Evolutionary conservation across 2,888 invertebrate species (phyloP).

Genomic region (Vandiemenella viatica): DNA sequence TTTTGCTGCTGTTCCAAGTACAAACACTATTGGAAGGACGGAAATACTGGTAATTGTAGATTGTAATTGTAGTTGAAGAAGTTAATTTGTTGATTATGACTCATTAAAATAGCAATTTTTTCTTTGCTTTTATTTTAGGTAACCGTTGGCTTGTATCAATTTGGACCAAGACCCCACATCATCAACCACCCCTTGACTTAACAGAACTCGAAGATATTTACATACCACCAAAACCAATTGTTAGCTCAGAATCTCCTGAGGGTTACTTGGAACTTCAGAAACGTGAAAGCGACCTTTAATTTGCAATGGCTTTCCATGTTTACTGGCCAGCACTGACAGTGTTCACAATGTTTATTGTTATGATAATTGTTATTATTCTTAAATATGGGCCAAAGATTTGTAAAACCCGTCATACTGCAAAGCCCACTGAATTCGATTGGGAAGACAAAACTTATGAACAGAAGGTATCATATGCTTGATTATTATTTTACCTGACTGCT

Average conservation of each 20-base stretch:
- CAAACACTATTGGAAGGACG: slow-evolving; percentile 66
- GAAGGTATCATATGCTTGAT: slow-evolving; percentile 43
- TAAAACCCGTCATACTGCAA: slow-evolving; percentile 48
- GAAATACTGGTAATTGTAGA: slow-evolving; percentile 65
- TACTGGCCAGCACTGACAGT: slow-evolving; percentile 64
- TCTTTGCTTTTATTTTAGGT: slow-evolving; percentile 33
- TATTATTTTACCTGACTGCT: too few species aligned
- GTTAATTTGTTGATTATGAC: too few species aligned
- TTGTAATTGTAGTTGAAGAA: too few species aligned
- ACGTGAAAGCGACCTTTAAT: slow-evolving; percentile 65
- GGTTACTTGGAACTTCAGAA: slow-evolving; percentile 47
- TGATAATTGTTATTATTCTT: slow-evolving; percentile 58
- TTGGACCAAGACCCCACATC: slow-evolving; percentile 71
- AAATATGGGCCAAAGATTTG: slow-evolving; percentile 60
- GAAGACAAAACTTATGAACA: slow-evolving; percentile 49
- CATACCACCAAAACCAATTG: slow-evolving; percentile 25
- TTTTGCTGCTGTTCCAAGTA: slow-evolving; percentile 70
- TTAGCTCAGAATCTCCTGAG: slow-evolving; percentile 24
- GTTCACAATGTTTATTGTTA: slow-evolving; percentile 50
- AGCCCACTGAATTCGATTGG: slow-evolving; percentile 40
- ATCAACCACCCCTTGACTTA: slow-evolving; percentile 65
- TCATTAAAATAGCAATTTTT: too few species aligned
- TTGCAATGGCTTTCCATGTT: slow-evolving; percentile 53
- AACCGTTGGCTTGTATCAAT: slow-evolving; percentile 73
- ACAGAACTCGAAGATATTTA: slow-evolving; percentile 44